Evolutionary conservation across 2,888 invertebrate genomes (phyloP).

Genomic region (Bhutanitis thaidina): DNA sequence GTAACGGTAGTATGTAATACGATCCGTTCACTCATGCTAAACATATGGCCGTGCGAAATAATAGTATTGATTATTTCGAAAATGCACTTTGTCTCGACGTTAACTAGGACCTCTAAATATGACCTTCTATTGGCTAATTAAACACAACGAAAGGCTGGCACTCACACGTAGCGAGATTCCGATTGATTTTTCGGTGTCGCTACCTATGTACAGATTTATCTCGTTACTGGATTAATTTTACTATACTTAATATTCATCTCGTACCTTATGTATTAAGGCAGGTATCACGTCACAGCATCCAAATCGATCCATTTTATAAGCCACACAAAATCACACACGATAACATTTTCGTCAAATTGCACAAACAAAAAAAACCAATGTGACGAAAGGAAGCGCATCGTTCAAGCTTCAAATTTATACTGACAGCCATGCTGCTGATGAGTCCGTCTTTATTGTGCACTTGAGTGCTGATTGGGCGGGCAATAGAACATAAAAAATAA

Average conservation of each 20-base stretch:
- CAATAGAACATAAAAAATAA: constrained; percentile 47
- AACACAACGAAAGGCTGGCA: constrained; percentile 52
- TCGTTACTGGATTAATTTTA: neutral
- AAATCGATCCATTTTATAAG: constrained; percentile 76
- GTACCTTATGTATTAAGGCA: constrained; percentile 56
- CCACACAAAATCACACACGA: constrained; percentile 76
- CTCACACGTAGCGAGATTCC: constrained; percentile 48
- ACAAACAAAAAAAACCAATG: constrained; percentile 80
- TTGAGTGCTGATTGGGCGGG: constrained; percentile 83
- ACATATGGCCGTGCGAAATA: constrained; percentile 64
- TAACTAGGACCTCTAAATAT: constrained; percentile 39
- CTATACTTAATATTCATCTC: constrained; percentile 25
- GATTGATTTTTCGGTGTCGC: constrained; percentile 52
- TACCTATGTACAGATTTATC: constrained; percentile 19
- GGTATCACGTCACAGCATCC: constrained; percentile 74
- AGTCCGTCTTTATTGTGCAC: constrained; percentile 90
- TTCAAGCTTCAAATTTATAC: constrained; percentile 96
- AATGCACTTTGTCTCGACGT: constrained; percentile 31
- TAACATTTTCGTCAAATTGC: constrained; percentile 74
- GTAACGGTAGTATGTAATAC: constrained; percentile 59
- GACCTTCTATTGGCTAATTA: constrained; percentile 59
- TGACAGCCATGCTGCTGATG: constrained; percentile 96
- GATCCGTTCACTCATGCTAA: constrained; percentile 64
- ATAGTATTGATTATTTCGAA: constrained; percentile 52
- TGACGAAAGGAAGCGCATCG: constrained; percentile 92